Percentiles rank a stretch among this genome's conserved stretches.
Evolutionary conservation across 2,113 vertebrate genomes (phyloP).

Genomic region (Boleophthalmus pectinirostris): DNA sequence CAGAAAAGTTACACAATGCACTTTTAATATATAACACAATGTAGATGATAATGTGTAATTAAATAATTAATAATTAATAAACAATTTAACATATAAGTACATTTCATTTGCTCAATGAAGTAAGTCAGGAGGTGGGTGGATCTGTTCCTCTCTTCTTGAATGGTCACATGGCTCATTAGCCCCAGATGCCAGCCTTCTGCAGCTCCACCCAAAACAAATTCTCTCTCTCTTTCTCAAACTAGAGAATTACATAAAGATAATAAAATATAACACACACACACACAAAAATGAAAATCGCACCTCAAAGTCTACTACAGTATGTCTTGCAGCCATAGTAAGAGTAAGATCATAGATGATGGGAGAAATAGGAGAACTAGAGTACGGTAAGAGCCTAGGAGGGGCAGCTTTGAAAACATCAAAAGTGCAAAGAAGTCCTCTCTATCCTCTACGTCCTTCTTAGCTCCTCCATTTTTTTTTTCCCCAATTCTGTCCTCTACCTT

Average conservation of each 20-base stretch:
- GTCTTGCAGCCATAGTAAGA: constrained; percentile 43
- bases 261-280: constrained; percentile 19
- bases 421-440: constrained; percentile 21
- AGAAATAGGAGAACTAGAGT: constrained; percentile 26
- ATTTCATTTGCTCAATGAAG: neutral
- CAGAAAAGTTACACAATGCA: no score
- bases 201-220: constrained; percentile 39
- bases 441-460: constrained; percentile 21
- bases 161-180: constrained; percentile 65
- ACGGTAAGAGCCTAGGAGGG: constrained; percentile 46
- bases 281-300: constrained; percentile 13
- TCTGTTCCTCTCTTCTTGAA: constrained; percentile 30
- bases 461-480: constrained; percentile 33
- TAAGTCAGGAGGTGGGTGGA: constrained; percentile 8
- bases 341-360: constrained; percentile 2
- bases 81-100: neutral
- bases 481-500: constrained; percentile 29
- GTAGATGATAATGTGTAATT: neutral
- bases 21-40: neutral
- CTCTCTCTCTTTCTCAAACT: constrained; percentile 6
- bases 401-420: constrained; percentile 62
- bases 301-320: constrained; percentile 34
- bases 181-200: constrained; percentile 53
- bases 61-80: no score
- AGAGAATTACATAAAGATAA: neutral